Conservation (phyloP, 2,888 invertebrate genomes). For the Pterostichus niger region DNA sequence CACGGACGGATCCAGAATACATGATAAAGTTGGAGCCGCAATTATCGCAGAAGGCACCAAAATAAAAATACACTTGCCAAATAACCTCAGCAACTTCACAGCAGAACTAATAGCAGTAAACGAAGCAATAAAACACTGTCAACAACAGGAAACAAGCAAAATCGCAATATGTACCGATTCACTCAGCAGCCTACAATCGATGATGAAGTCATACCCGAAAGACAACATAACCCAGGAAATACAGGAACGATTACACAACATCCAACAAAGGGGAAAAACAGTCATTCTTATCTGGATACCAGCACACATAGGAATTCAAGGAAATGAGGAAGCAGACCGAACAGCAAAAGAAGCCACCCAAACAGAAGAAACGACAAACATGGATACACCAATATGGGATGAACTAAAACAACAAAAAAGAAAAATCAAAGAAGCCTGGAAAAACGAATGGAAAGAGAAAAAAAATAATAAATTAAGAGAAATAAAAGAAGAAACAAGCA, state of each 20-base stretch:
- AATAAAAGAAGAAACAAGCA: slow-evolving; percentile 1
- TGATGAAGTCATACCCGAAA: background rate
- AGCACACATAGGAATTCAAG: background rate
- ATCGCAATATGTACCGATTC: background rate
- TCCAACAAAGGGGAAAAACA: background rate
- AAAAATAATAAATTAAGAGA: background rate
- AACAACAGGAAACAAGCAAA: background rate
- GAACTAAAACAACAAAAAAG: background rate
- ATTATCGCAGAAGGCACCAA: background rate
- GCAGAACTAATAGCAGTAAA: slow-evolving; percentile 12
- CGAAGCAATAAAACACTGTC: background rate
- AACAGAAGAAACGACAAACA: background rate
- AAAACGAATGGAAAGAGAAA: background rate
- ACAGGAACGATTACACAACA: background rate
- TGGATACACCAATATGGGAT: background rate
- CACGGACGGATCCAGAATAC: slow-evolving; percentile 16
- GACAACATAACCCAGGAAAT: background rate
- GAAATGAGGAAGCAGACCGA: slow-evolving; percentile 5
- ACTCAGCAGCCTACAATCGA: background rate
- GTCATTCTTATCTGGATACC: background rate
- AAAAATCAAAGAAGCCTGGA: background rate
- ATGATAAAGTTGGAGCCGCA: slow-evolving; percentile 11
- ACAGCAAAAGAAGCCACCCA: slow-evolving; percentile 3
- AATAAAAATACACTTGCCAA: slow-evolving; percentile 12
- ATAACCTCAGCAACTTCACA: slow-evolving; percentile 1